Evolutionary conservation across 2,113 vertebrate species (phyloP).

Genomic region (Crypturellus undulatus): DNA sequence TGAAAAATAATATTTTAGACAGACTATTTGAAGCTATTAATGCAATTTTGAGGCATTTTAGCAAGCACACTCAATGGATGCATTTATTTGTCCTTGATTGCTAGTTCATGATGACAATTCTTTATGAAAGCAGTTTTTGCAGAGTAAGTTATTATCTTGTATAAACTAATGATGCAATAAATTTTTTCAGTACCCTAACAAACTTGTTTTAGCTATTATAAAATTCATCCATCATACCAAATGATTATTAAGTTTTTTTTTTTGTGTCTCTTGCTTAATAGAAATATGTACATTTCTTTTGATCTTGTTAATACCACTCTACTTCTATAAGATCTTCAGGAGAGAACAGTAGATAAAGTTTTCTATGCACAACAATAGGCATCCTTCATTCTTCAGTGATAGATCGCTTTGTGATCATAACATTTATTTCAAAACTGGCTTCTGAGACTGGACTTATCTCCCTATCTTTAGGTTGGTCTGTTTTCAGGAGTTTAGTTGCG

Average conservation of each 20-base stretch:
- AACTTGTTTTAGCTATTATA: conserved; percentile 30
- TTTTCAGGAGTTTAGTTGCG: background rate
- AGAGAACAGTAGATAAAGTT: background rate
- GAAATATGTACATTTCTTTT: background rate
- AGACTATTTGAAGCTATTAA: conserved; percentile 13
- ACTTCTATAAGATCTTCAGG: background rate
- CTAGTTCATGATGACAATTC: background rate
- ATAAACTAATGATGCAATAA: conserved; percentile 4
- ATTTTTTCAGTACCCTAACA: background rate
- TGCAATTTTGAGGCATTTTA: conserved; percentile 46
- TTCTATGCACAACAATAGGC: background rate
- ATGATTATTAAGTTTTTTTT: background rate
- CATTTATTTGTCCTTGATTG: conserved; percentile 35
- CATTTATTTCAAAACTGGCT: background rate
- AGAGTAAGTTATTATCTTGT: conserved; percentile 13
- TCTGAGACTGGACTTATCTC: background rate
- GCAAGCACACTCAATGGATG: background rate
- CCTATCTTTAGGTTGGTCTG: background rate
- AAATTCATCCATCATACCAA: background rate
- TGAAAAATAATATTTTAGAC: conserved; percentile 32
- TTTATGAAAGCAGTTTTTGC: conserved; percentile 33
- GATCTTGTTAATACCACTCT: background rate
- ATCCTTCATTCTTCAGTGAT: background rate
- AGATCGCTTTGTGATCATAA: background rate
- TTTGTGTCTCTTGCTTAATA: background rate